A percentile compares a stretch with the other conserved stretches of the same genome.
These are phyloP conservation scores for Metalampra italica DNA, from an alignment of 2,888 invertebrate genomes.

Conservation along the genomic window DNA sequence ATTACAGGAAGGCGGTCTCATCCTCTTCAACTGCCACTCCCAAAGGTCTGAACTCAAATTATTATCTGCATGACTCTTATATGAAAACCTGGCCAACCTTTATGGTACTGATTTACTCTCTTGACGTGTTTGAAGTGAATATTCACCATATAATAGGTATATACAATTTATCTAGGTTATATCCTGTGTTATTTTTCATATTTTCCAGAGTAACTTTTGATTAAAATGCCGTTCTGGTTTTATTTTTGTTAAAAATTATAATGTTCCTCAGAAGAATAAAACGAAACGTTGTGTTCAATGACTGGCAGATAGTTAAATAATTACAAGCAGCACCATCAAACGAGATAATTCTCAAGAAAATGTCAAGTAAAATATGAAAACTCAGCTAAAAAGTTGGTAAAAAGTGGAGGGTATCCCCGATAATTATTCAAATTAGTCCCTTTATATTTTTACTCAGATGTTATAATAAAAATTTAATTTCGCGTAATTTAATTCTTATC, in stretches of 20 bases:
- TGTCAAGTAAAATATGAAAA: constrained; percentile 24
- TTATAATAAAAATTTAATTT: constrained; percentile 70
- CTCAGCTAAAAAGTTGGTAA: constrained; percentile 36
- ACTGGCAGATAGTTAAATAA: no score
- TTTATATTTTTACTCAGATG: constrained; percentile 65
- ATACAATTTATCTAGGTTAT: no score
- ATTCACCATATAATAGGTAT: neutral
- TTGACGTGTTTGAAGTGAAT: neutral
- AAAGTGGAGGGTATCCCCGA: constrained; percentile 35
- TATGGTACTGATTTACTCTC: constrained; percentile 9
- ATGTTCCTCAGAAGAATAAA: no score
- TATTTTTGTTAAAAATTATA: no score
- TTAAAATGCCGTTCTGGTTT: no score
- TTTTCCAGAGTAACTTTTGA: no score
- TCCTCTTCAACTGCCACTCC: constrained; percentile 62
- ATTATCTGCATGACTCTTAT: constrained; percentile 54
- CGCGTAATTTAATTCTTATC: constrained; percentile 73
- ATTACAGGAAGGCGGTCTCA: constrained; percentile 69
- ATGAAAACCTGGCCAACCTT: constrained; percentile 36
- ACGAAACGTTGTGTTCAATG: no score
- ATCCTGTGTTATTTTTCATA: no score
- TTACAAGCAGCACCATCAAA: no score
- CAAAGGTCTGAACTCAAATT: constrained; percentile 63
- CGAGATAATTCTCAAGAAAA: neutral
- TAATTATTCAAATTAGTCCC: constrained; percentile 68